These are phyloP conservation scores for Meandrusa payeni DNA, from an alignment of 2,888 invertebrate species.

Conservation along the genomic window DNA sequence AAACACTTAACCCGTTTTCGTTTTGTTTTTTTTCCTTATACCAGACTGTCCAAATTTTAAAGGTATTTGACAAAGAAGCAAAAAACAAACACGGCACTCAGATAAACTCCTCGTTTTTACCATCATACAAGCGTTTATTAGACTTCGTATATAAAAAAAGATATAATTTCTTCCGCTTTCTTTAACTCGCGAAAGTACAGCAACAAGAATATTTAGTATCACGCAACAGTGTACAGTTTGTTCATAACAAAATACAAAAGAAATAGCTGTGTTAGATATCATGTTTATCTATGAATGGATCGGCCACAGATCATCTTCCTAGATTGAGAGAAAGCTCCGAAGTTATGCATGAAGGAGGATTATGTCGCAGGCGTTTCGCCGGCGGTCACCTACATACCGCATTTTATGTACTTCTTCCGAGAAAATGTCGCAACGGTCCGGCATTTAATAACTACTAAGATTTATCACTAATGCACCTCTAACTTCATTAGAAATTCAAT, in stretches of 20 bases:
- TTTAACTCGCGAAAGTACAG: conserved; percentile 16
- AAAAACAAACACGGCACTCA: too few relatives aligned
- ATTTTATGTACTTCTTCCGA: conserved; percentile 20
- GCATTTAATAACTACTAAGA: conserved; percentile 11
- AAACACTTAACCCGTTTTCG: too few relatives aligned
- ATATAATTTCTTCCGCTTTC: conserved; percentile 9
- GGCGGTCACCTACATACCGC: conserved; percentile 21
- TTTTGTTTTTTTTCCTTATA: too few relatives aligned
- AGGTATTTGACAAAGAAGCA: too few relatives aligned
- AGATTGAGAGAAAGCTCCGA: conserved; percentile 42
- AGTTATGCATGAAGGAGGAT: conserved; percentile 35
- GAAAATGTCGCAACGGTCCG: conserved; percentile 13
- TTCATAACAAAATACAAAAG: conserved; percentile 23
- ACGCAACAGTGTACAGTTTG: conserved; percentile 19
- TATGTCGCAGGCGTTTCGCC: conserved; percentile 26
- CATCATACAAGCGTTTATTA: conserved; percentile 18
- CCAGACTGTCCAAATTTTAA: too few relatives aligned
- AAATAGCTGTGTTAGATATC: conserved; percentile 18
- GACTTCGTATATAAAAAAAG: conserved; percentile 5
- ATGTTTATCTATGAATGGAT: conserved; percentile 21
- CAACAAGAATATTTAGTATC: conserved; percentile 10
- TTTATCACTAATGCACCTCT: neutral
- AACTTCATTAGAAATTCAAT: too few relatives aligned
- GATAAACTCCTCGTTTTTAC: too few relatives aligned
- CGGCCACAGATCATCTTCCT: conserved; percentile 32